phyloP scores from a whole-genome alignment of 1,140 invertebrate species.

The Phortica variegata region DNA sequence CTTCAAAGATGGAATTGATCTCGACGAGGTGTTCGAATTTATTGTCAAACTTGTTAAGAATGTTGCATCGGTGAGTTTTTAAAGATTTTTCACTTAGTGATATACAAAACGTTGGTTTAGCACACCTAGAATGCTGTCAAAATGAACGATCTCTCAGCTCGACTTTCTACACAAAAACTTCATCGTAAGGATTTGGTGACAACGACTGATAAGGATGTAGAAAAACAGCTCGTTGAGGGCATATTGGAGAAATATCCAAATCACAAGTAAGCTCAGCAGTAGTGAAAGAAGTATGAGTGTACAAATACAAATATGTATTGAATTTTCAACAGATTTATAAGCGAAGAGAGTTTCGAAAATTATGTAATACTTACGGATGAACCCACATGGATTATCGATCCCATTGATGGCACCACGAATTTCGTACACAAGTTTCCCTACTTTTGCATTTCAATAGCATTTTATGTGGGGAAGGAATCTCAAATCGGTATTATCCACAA shows the following conservation, averaged over 20 bases:
- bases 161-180: slow-evolving; percentile 5
- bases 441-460: slow-evolving; percentile 76
- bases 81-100: background rate
- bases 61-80: slow-evolving; percentile 9
- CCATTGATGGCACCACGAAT: slow-evolving; percentile 87
- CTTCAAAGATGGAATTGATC: slow-evolving; percentile 3
- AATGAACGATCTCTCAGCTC: background rate
- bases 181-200: slow-evolving; percentile 7
- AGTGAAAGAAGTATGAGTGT: background rate
- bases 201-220: slow-evolving; percentile 18
- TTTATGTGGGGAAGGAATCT: slow-evolving; percentile 67
- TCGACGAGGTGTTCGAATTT: slow-evolving; percentile 17
- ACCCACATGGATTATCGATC: slow-evolving; percentile 97
- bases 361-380: slow-evolving; percentile 77
- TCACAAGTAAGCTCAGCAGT: slow-evolving; percentile 25
- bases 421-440: slow-evolving; percentile 83
- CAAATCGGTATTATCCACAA: slow-evolving; percentile 86
- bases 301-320: background rate
- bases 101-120: too few species aligned
- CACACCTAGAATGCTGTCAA: too few species aligned
- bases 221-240: slow-evolving; percentile 19
- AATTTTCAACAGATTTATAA: slow-evolving; percentile 79
- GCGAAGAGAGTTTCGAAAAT: slow-evolving; percentile 76
- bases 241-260: slow-evolving; percentile 22
- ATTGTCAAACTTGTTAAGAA: slow-evolving; percentile 11